These are phyloP conservation scores for Aquatica leii DNA, from an alignment of 2,888 invertebrate genomes.

Conservation along the genomic window DNA sequence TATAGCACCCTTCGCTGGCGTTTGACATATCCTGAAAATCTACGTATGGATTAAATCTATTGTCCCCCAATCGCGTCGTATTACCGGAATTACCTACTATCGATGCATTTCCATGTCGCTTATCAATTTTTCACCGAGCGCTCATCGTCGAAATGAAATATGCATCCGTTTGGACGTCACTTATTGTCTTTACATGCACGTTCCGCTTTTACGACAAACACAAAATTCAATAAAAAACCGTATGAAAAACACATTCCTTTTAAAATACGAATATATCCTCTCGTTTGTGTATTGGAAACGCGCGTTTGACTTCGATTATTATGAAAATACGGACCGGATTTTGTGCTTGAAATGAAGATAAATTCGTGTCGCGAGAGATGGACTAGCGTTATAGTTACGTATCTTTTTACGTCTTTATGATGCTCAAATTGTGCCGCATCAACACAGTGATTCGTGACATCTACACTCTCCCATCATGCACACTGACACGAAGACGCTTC, in stretches of 20 bases:
- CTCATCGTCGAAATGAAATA: constrained; percentile 15
- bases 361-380: constrained; percentile 17
- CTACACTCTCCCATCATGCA: constrained; percentile 25
- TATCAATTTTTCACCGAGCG: constrained; percentile 13
- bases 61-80: constrained; percentile 1
- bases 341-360: constrained; percentile 21
- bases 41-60: constrained; percentile 23
- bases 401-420: constrained; percentile 19
- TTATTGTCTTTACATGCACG: constrained; percentile 20
- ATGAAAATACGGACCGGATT: constrained; percentile 31
- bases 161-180: constrained; percentile 18
- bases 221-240: constrained; percentile 30
- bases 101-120: background rate
- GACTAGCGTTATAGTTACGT: constrained; percentile 15
- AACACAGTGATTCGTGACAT: constrained; percentile 27
- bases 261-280: constrained; percentile 27
- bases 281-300: constrained; percentile 31
- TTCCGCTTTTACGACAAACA: constrained; percentile 11
- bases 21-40: constrained; percentile 19
- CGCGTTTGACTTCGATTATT: constrained; percentile 24
- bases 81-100: constrained; percentile 11
- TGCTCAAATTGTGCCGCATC: constrained; percentile 23
- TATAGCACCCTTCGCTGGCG: constrained; percentile 20
- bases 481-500: constrained; percentile 22
- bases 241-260: constrained; percentile 31